Evolutionary conservation across 1,140 invertebrate genomes (phyloP).

Genomic region (Magallana ariakensis): DNA sequence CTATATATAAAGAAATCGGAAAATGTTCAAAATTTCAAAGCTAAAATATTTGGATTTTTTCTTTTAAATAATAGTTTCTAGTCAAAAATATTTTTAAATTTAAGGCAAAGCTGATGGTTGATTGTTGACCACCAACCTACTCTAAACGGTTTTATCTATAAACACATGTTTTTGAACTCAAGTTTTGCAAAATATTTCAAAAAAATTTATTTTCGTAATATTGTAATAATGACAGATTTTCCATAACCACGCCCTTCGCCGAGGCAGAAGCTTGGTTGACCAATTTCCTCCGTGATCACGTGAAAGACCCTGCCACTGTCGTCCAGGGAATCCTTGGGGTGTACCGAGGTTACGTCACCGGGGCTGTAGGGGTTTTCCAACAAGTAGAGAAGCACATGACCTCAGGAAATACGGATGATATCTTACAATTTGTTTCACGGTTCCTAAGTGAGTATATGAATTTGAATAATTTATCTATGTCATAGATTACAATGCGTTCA

Average conservation of each 20-base stretch:
- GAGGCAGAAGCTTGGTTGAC: background rate
- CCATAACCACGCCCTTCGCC: background rate
- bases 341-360: background rate
- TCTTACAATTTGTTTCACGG: background rate
- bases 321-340: background rate
- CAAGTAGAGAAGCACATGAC: background rate
- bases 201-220: too few relatives aligned
- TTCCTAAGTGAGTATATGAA: background rate
- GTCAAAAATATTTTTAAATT: too few relatives aligned
- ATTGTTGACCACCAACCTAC: too few relatives aligned
- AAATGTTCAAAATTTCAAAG: too few relatives aligned
- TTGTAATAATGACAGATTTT: background rate
- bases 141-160: too few relatives aligned
- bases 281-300: background rate
- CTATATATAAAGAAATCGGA: too few relatives aligned
- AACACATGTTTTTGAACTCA: background rate
- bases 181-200: background rate
- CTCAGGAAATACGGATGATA: conserved; percentile 2
- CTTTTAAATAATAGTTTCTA: too few relatives aligned
- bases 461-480: too few relatives aligned
- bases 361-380: background rate
- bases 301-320: background rate
- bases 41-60: too few relatives aligned
- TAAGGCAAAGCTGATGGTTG: too few relatives aligned
- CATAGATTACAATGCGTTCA: too few relatives aligned